Base-by-base conservation (phyloP, 2,797 vertebrate species). In the Cyprinodon diabolis region DNA sequence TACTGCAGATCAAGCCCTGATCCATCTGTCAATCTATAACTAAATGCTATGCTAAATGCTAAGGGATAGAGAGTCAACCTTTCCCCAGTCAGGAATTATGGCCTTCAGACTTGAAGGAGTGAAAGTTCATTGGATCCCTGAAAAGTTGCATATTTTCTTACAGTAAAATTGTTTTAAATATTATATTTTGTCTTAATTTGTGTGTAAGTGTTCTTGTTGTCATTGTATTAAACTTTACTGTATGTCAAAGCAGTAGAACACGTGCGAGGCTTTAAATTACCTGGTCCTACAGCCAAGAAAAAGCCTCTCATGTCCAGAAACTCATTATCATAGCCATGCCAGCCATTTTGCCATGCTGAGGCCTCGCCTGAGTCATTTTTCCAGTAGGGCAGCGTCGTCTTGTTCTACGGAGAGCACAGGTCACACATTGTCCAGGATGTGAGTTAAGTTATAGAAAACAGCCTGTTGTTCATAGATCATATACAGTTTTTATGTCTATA, bases 301-400 rank as follows among this genome's bases (percentile, higher is more conserved):
- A 99, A 95, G 35, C 94, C 97, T 79, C 95, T 95, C 97, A 99
- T 99, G 84, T 98, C 96, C 82, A 96, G 86, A 69, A 96, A 95
- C 85, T 98, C 95, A 0, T 98, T 99, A 93, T 99, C 97, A 0
- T 98, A 99, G 8, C 98, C 98, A 0, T 99, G 98, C 98, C 98
- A 99, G n/a, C 97, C 97, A 0, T 92, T 93, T 72, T 98, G 97
- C 97, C 97, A 97, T 19, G 93, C 96, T 63, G 91, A 86, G 1
- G 92, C 79, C 72, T 60, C 87, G 19, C 89, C 93, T 6, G 95
- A 96, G 74, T 91, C 94, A 0, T 98, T 98, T 75, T 94, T 93
- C 97, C 97, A 99, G 79, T 92, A 98, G 0, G 97, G 97, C 17
- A 98, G 95, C 21, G 55, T 92, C 25, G 89, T 84, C 87, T 93